A percentile compares a stretch with the other conserved stretches of the same genome.
phyloP scores from a whole-genome alignment of 2,888 invertebrate species.

The Ectemnius cavifrons region DNA sequence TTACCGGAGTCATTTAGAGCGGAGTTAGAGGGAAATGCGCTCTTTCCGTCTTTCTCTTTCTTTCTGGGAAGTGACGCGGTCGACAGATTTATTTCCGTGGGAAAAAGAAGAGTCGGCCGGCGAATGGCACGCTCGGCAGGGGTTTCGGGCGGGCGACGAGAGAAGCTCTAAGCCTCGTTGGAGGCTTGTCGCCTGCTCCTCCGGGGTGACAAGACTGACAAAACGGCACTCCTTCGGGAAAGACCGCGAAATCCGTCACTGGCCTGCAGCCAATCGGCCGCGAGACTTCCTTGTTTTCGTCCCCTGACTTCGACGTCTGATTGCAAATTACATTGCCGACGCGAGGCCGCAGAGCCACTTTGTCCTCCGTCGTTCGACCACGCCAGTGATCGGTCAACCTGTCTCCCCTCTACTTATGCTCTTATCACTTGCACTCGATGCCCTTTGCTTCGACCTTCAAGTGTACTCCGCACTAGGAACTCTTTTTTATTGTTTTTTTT shows the following conservation, averaged over 20 bases:
- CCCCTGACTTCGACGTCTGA: slow-evolving; percentile 52
- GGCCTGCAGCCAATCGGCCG: slow-evolving; percentile 55
- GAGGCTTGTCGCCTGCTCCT: slow-evolving; percentile 27
- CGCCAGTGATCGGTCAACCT: slow-evolving; percentile 16
- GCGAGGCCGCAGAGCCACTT: slow-evolving; percentile 17
- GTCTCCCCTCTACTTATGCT: slow-evolving; percentile 6
- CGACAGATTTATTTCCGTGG: slow-evolving; percentile 49
- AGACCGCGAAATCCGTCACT: slow-evolving; percentile 59
- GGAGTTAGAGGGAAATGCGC: slow-evolving; percentile 6
- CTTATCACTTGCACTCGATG: too few species aligned
- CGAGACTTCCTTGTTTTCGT: slow-evolving; percentile 52
- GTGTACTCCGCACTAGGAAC: too few species aligned
- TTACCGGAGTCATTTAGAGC: slow-evolving; percentile 54
- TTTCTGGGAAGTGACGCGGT: slow-evolving; percentile 43
- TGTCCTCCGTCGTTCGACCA: slow-evolving; percentile 6
- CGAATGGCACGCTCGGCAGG: neutral
- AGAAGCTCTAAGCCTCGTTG: slow-evolving; percentile 38
- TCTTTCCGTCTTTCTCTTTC: too few species aligned
- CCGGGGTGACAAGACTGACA: slow-evolving; percentile 54
- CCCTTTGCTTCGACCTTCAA: too few species aligned
- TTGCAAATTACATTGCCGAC: slow-evolving; percentile 59
- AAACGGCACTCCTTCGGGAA: slow-evolving; percentile 46
- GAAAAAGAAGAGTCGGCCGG: slow-evolving; percentile 13
- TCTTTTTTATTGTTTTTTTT: too few species aligned
- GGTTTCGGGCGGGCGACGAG: slow-evolving; percentile 12